A percentile compares a stretch with the other conserved stretches of the same genome.
Conservation (phyloP, 2,797 vertebrate species). For the Myotis vivesi region DNA sequence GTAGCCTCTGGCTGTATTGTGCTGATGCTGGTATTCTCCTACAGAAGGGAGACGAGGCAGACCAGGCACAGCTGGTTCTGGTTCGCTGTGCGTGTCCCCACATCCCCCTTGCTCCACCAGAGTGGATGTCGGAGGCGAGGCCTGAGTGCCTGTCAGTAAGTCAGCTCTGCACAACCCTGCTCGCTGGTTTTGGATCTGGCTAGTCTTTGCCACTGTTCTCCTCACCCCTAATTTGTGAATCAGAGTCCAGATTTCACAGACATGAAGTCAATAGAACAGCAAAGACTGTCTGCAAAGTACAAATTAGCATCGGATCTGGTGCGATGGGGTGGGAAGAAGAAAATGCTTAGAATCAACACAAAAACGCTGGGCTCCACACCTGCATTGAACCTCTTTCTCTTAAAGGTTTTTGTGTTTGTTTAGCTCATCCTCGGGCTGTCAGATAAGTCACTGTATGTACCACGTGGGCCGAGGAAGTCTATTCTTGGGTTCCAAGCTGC, state of each 20-base stretch:
- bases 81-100: slow-evolving; percentile 81
- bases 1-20: slow-evolving; percentile 86
- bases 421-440: not conserved
- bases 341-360: not conserved
- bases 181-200: not conserved
- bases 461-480: not conserved
- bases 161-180: not conserved
- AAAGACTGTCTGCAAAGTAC: not conserved
- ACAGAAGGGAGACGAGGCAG: slow-evolving; percentile 85
- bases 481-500: no score
- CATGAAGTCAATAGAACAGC: not conserved
- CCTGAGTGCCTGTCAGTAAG: not conserved
- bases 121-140: not conserved
- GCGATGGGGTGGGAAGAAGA: not conserved
- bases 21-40: slow-evolving; percentile 87
- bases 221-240: slow-evolving; percentile 16
- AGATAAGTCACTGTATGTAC: not conserved
- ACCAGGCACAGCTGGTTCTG: slow-evolving; percentile 87
- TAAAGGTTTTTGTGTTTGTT: not conserved
- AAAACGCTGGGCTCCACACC: not conserved
- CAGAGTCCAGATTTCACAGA: slow-evolving; percentile 8
- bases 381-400: not conserved
- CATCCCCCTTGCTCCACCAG: not conserved
- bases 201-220: not conserved
- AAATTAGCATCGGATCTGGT: not conserved